Evolutionary conservation across 2,113 vertebrate genomes (phyloP), one percentile per base, ranked within the genome.

Genomic region (Chascanopsetta lugubris): DNA sequence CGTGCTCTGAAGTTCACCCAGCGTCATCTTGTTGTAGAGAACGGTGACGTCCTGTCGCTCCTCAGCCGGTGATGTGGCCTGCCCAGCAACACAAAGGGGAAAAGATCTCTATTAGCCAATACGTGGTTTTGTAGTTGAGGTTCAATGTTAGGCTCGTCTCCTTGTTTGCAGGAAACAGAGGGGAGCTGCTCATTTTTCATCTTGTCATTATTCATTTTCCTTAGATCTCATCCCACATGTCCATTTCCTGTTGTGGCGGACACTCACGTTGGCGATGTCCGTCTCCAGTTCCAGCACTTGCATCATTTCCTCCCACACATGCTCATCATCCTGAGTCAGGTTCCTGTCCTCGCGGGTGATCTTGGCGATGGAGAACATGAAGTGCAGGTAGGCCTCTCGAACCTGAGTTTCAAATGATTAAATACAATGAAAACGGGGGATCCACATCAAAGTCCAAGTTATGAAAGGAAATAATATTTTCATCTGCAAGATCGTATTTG

Each of bases 1-100:
- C 48, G 88, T 92, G 50, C 85, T 89, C 91, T 98, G 96, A 1
- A 98, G 91, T 58, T 96, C 92, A 8, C 48, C 70, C 18, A 99
- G 86, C 22, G 90, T 91, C 95, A 99, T 96, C 89, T 95, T 94
- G 88, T 95, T 95, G 91, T 99, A 99, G n/a, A 98, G 87, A 67
- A 94, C 43, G 0, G 95, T 99, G 56, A 98, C 93, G 21, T 99
- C 96, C 0, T 96, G 95, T n/a, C 97, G 93, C 40, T 97, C 95
- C 69, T 99, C 96, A 60, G 90, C 92, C 6, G 96, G 93, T 9
- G 87, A 94, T 0, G 96, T 96, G 72, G 96, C 96, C 97, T 99
- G 83, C 55, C 6, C 70, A 82, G 38, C 42, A 51, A 75, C 8
- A 63, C 26, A 18, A 75, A 60, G 45, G 6, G 27, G 17, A 69